Base-by-base conservation (phyloP, 2,888 invertebrate species). In the Mycogona germanica region DNA sequence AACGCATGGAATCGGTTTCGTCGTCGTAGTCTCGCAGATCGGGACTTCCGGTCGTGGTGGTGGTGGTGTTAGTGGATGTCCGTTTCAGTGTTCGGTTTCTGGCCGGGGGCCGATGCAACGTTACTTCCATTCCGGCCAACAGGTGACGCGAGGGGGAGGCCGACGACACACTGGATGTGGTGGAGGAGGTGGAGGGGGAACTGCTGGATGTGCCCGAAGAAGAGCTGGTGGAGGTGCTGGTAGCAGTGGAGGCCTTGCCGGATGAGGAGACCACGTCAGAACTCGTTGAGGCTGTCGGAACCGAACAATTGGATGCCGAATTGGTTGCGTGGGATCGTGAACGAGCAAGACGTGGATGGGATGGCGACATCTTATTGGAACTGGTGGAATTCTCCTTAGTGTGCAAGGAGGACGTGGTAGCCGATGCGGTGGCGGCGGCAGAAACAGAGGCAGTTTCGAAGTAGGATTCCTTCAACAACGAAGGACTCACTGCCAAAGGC, bases 101-200 rank as follows among this genome's bases (percentile, higher is more conserved):
- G 19, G n/a, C 23, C 28, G 42, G 5, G 44, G 28, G 23, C 19
- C 14, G n/a, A 6, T 41, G 19, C 19, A 32, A 14, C 9, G 35
- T 32, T 19, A 21, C 4, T 12, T 25, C 23, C 14, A 21, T 45
- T 21, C 26, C n/a, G n/a, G n/a, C 44, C 32, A 52, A 25, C 17
- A 52, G 45, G 12, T 35, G 52, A n/a, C 45, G 52, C 12, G 52
- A 52, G 12, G 52, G 45, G 3, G 45, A 52, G 2, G 52, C 45
- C 14, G 52, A 52, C n/a, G 30, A 19, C n/a, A 30, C 48, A 17
- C 17, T 23, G 2, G 45, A 44, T 25, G 50, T 38, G 7, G 45
- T 17, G 25, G 51, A 28, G 12, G 51, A 44, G 21, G 45, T 44
- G 1, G 52, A 30, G 9, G 42, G 21, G 3, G 52, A 52, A n/a